Percentiles rank a stretch among this genome's conserved stretches.
phyloP scores from a whole-genome alignment of 2,888 invertebrate species.

The Hypercompe scribonia region DNA sequence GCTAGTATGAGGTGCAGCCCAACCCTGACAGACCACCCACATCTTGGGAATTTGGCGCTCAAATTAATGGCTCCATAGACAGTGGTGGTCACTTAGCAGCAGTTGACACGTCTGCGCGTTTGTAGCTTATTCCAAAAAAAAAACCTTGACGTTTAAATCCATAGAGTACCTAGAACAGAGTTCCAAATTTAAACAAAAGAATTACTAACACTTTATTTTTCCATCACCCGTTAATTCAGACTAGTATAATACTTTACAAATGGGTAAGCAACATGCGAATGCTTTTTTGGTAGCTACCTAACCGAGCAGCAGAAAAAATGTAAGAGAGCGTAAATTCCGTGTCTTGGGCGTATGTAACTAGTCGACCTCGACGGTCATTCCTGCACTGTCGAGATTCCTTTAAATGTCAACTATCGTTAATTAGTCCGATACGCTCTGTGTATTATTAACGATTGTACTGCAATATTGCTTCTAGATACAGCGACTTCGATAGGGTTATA shows the following conservation, averaged over 20 bases:
- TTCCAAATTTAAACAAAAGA: too few species aligned
- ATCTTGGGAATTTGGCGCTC: too few species aligned
- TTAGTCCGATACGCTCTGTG: background rate
- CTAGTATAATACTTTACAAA: background rate
- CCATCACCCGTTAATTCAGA: background rate
- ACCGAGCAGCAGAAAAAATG: background rate
- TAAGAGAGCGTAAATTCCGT: slow-evolving; percentile 31
- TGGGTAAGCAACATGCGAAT: background rate
- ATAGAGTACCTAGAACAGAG: too few species aligned
- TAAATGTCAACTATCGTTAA: slow-evolving; percentile 60
- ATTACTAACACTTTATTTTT: too few species aligned
- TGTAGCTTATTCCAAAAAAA: too few species aligned
- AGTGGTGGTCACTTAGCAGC: too few species aligned
- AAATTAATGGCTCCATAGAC: too few species aligned
- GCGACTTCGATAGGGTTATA: too few species aligned
- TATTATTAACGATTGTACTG: background rate
- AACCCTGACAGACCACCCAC: too few species aligned
- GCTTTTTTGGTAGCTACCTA: background rate
- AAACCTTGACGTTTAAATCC: too few species aligned
- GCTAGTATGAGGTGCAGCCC: too few species aligned
- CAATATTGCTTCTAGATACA: background rate
- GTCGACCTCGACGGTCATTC: slow-evolving; percentile 64
- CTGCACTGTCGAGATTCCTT: slow-evolving; percentile 58
- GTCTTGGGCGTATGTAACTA: slow-evolving; percentile 54
- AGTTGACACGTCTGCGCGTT: too few species aligned